Conservation (phyloP, 2,113 vertebrate genomes). For the Anolis sagrei region DNA sequence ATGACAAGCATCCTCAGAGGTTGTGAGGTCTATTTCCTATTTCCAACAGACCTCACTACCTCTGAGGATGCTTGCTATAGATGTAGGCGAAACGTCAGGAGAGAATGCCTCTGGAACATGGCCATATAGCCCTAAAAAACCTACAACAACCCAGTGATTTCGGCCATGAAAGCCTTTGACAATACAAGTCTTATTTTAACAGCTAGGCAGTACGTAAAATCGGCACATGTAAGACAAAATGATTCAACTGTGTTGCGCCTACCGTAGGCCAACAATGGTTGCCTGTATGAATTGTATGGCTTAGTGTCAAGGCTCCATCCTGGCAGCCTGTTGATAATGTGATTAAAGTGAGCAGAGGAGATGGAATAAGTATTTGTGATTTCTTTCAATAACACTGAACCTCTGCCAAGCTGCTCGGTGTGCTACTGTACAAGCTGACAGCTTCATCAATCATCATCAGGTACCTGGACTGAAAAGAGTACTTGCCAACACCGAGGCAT, state of each 20-base stretch:
- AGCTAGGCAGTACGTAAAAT: conserved; percentile 58
- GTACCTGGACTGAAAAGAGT: conserved; percentile 74
- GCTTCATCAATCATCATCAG: conserved; percentile 77
- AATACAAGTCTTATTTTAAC: conserved; percentile 62
- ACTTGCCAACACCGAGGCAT: conserved; percentile 69
- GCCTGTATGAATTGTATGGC: conserved; percentile 78
- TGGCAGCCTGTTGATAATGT: conserved; percentile 82
- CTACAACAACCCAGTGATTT: too few species aligned
- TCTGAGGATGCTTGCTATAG: too few species aligned
- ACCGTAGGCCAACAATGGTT: conserved; percentile 72
- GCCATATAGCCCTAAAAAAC: too few species aligned
- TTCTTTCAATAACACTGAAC: conserved; percentile 79
- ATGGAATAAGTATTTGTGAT: conserved; percentile 85
- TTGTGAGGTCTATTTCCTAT: too few species aligned
- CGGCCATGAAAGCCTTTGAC: too few species aligned
- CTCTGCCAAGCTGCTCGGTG: conserved; percentile 78
- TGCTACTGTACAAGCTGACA: conserved; percentile 69
- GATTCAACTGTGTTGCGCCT: conserved; percentile 56
- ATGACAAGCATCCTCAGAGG: too few species aligned
- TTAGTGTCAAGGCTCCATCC: conserved; percentile 79
- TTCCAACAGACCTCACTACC: too few species aligned
- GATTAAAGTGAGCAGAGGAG: conserved; percentile 82
- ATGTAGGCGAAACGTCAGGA: too few species aligned
- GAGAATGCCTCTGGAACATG: too few species aligned
- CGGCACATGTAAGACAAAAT: conserved; percentile 67